Percentiles rank a stretch among this genome's conserved stretches.
phyloP scores from a whole-genome alignment of 1,140 invertebrate species.

The Zaprionus capensis region DNA sequence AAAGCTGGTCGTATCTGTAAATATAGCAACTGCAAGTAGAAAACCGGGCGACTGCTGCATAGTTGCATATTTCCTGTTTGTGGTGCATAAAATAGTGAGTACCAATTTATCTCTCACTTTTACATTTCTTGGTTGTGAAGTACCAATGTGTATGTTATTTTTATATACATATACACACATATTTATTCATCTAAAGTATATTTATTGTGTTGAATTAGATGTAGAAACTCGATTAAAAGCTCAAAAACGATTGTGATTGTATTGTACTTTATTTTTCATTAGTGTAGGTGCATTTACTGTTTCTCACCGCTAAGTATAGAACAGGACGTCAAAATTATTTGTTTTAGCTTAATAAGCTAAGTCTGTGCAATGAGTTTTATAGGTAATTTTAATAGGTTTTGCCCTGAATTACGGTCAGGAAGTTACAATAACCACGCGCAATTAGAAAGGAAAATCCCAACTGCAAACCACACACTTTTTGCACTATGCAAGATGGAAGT shows the following conservation, averaged over 20 bases:
- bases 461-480: conserved; percentile 39
- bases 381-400: neutral
- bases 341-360: no score
- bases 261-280: no score
- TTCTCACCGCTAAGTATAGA: no score
- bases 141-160: conserved; percentile 12
- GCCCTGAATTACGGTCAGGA: conserved; percentile 34
- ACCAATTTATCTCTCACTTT: conserved; percentile 45
- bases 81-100: conserved; percentile 35
- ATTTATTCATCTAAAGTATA: neutral
- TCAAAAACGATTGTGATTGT: no score
- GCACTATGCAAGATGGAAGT: conserved; percentile 37
- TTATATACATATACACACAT: conserved; percentile 1
- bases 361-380: neutral
- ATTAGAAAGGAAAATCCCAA: conserved; percentile 57
- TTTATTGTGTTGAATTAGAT: no score
- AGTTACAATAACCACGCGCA: conserved; percentile 36
- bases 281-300: no score
- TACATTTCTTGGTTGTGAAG: conserved; percentile 1
- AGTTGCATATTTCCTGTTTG: conserved; percentile 48
- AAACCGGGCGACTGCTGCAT: conserved; percentile 35
- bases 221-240: no score
- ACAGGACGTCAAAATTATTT: no score
- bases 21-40: conserved; percentile 31
- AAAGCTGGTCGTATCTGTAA: conserved; percentile 34